Evolutionary conservation across 2,113 vertebrate species (phyloP), one percentile per base, ranked within the genome.

Genomic region (Euleptes europaea): DNA sequence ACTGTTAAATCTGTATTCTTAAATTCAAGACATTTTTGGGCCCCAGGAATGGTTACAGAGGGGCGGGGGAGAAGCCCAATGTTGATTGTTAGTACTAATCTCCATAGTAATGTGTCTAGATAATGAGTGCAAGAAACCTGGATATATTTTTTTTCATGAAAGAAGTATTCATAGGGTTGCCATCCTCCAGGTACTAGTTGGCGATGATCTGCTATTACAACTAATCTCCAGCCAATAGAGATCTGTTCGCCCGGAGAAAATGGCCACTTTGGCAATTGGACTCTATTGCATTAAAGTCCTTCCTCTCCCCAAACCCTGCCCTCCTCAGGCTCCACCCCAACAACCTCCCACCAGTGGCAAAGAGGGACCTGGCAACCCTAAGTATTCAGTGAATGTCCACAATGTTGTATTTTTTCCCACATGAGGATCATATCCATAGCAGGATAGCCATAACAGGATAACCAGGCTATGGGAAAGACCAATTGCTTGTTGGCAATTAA

Each of bases 1-100:
- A 67, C 71, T 60, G 31, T 66, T 80, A 80, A 86, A 75, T 83
- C 42, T 75, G 72, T 84, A 76, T 76, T 49, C 82, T 65, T 84
- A 76, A 38, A 63, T 38, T 80, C 40, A 40, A 80, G 44, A 47
- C 19, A 73, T 80, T 74, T 78, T 19, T 8, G 28, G 60, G 78
- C 31, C 77, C 70, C 70, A 40, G 44, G 15, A 80, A 49, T 74
- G 51, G 57, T 38, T 60, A 69, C 14, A 31, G 17, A 51, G 38
- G 19, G 23, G 40, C 15, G n/a, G 7, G 49, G 28, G 42, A 11
- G 28, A 42, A 57, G 54, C 54, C 40, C 57, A 67, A 40, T n/a
- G 35, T 57, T 80, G n/a, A 35, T 78, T 40, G 60, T 72, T 66
- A 51, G 78, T 40, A n/a, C 19, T 80, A 65, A 74, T 85, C 73